Evolutionary conservation across 1,140 invertebrate species (phyloP).

Genomic region (Triops cancriformis): DNA sequence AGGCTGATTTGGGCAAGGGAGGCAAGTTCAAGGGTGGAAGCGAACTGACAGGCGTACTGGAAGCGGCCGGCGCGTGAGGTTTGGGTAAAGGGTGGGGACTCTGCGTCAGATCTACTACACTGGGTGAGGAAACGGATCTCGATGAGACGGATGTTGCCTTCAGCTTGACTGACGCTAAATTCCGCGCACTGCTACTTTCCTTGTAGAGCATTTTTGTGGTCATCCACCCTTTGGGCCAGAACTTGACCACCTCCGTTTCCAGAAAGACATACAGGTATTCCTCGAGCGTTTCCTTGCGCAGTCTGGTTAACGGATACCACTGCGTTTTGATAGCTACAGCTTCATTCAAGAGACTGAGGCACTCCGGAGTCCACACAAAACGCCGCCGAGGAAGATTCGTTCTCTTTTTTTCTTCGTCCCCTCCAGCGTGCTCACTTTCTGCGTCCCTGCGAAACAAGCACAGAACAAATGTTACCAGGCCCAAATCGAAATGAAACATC

Average conservation of each 20-base stretch:
- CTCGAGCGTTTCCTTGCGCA: slow-evolving; percentile 46
- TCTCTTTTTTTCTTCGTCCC: slow-evolving; percentile 29
- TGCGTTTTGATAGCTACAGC: slow-evolving; percentile 42
- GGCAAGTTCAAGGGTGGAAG: not conserved
- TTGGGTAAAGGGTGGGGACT: not conserved
- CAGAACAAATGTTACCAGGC: not conserved
- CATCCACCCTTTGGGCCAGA: slow-evolving; percentile 54
- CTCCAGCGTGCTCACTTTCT: slow-evolving; percentile 24
- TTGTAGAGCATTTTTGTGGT: slow-evolving; percentile 28
- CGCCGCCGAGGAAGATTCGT: slow-evolving; percentile 22
- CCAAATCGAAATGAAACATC: not conserved
- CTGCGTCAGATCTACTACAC: not conserved
- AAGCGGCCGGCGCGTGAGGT: not conserved
- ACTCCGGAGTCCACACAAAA: slow-evolving; percentile 29
- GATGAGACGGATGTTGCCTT: not conserved
- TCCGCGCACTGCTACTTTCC: slow-evolving; percentile 17
- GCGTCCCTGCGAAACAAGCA: slow-evolving; percentile 17
- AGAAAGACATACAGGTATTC: slow-evolving; percentile 47
- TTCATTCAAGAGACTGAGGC: slow-evolving; percentile 39
- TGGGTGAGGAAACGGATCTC: not conserved
- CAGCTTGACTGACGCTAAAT: not conserved
- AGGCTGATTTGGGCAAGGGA: not conserved
- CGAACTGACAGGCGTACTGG: not conserved
- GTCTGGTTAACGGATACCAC: slow-evolving; percentile 41
- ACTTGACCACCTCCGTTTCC: slow-evolving; percentile 44